Evolutionary conservation across 2,797 vertebrate species (phyloP).

Genomic region (Hapalemur alaotrensis): DNA sequence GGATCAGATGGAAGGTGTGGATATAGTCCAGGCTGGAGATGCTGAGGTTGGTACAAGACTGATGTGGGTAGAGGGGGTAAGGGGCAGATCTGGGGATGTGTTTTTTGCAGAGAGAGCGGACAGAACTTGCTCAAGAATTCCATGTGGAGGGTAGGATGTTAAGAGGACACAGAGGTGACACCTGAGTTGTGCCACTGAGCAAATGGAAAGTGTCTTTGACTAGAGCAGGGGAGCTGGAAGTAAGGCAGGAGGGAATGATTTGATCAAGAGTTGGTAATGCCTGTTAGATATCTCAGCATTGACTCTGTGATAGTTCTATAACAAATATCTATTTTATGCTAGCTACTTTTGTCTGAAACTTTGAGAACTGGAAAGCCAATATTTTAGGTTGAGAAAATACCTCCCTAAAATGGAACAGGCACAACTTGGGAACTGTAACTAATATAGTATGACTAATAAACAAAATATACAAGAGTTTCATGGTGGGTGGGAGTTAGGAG

Average conservation of each 20-base stretch:
- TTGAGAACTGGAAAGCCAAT: neutral
- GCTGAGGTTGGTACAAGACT: neutral
- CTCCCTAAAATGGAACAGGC: neutral
- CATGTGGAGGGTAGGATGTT: neutral
- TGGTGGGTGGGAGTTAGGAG: neutral
- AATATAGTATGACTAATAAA: neutral
- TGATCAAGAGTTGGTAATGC: neutral
- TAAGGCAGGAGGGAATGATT: neutral
- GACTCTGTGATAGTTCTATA: neutral
- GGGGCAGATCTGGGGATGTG: neutral
- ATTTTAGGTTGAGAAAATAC: neutral
- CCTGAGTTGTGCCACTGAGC: neutral
- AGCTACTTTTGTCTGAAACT: neutral
- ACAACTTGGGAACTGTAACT: neutral
- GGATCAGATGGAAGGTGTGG: neutral
- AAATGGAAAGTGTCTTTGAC: neutral
- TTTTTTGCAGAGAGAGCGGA: neutral
- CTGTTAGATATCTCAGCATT: neutral
- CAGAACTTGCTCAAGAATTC: neutral
- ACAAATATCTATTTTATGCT: neutral
- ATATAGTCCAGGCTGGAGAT: neutral
- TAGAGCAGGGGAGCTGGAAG: neutral
- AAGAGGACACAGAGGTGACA: neutral
- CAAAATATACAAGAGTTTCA: neutral
- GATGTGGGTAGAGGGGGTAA: neutral